phyloP scores from a whole-genome alignment of 2,797 vertebrate species.

The Xiphophorus birchmanni region DNA sequence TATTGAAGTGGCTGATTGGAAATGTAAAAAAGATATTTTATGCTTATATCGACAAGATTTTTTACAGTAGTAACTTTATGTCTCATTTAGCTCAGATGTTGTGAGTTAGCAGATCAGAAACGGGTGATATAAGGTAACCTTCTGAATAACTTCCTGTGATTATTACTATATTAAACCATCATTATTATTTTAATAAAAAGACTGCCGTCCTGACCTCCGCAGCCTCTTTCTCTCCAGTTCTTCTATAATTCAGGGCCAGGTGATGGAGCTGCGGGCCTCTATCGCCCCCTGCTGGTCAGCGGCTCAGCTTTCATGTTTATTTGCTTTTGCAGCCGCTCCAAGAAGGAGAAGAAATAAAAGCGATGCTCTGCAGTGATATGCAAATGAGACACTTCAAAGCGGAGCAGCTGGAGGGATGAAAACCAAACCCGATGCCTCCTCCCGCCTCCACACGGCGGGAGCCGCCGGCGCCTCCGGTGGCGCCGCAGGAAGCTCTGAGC shows the following conservation, averaged over 20 bases:
- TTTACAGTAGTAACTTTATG: too few species aligned
- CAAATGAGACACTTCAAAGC: slow-evolving; percentile 54
- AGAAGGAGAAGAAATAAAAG: slow-evolving; percentile 27
- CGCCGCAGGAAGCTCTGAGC: slow-evolving; percentile 42
- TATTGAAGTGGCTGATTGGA: too few species aligned
- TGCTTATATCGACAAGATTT: too few species aligned
- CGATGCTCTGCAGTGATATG: slow-evolving; percentile 23
- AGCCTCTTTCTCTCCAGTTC: background rate
- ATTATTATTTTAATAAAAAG: too few species aligned
- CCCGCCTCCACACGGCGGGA: slow-evolving; percentile 33
- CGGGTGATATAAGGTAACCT: too few species aligned
- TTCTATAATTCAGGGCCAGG: slow-evolving; percentile 45
- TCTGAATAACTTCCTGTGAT: too few species aligned
- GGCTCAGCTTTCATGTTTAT: slow-evolving; percentile 14
- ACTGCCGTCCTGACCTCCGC: too few species aligned
- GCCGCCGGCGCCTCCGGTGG: slow-evolving; percentile 52
- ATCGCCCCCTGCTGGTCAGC: slow-evolving; percentile 67
- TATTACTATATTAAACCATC: too few species aligned
- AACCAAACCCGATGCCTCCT: slow-evolving; percentile 47
- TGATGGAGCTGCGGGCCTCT: slow-evolving; percentile 36
- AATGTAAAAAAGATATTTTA: too few species aligned
- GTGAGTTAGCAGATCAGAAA: too few species aligned
- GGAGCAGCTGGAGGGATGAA: slow-evolving; percentile 30
- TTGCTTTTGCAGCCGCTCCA: slow-evolving; percentile 8
- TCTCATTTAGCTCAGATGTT: too few species aligned